Base-by-base conservation (phyloP, 2,113 vertebrate species). In the Platysteira castanea region DNA sequence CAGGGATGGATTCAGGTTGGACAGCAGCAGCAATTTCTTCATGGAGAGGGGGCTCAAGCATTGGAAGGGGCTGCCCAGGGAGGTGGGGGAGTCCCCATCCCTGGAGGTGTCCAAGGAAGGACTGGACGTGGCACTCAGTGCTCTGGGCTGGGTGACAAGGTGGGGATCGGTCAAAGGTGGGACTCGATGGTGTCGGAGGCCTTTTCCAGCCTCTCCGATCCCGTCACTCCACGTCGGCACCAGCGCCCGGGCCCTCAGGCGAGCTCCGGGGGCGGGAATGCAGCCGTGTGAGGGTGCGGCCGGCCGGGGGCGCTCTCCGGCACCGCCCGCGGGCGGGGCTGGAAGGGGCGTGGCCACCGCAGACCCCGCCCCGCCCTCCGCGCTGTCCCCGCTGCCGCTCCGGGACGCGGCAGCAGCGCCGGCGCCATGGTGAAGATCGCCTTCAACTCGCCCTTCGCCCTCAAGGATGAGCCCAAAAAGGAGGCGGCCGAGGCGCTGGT, bases 211-310 rank as follows among this genome's bases (percentile, higher is more conserved):
- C 42, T 4, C 20, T 13, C 10, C 1, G 28, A 57, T 2, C 4
- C 70, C 27, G 16, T 3, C 33, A 1, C 31, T 42, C 60, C 52
- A 10, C 0, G 26, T 0, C 7, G 22, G 6, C 3, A 35, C 8
- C 15, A 4, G 22, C n/a, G 16, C 24, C 16, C 15, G 3, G 11
- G 2, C 2, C 50, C 82, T 4, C 20, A 65, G 30, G 50, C 2
- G 15, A 54, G 17, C 33, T 1, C 13, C 3, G 13, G 13, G 12
- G 2, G 9, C n/a, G 15, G 16, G 9, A 30, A 33, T 3, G 42
- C 56, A 24, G 39, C 39, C 14, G 22, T 1, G 39, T 3, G 57
- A 11, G 22, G 68, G n/a, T 7, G 12, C 11, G 23, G n/a, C 82
- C 59, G n/a, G n/a, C n/a, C n/a, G n/a, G n/a, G n/a, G n/a, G n/a